These are phyloP conservation scores for Zoanthus sansibaricus DNA, from an alignment of 92 coral and sea anemone genomes.

Conservation along the genomic window DNA sequence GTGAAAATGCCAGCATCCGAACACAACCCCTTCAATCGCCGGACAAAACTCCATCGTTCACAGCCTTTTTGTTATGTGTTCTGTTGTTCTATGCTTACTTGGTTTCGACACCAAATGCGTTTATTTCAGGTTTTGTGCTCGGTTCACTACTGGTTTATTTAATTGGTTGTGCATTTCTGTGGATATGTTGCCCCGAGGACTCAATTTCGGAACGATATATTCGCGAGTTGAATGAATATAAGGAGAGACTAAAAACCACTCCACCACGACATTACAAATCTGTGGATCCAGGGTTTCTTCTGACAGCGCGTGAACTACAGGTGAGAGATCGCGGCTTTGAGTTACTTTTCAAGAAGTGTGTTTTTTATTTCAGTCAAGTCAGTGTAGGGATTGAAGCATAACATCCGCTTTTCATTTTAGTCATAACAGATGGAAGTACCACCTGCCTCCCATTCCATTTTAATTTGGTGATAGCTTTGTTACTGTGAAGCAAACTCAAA, in stretches of 20 bases:
- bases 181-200: constrained; percentile 93
- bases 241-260: constrained; percentile 58
- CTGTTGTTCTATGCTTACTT: constrained; percentile 70
- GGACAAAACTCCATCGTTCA: constrained; percentile 69
- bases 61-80: constrained; percentile 70
- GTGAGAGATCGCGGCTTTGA: constrained; percentile 49
- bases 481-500: neutral
- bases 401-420: neutral
- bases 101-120: constrained; percentile 77
- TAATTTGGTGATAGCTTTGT: constrained; percentile 1
- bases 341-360: neutral
- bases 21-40: constrained; percentile 8
- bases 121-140: constrained; percentile 78
- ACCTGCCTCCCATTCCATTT: constrained; percentile 35
- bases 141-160: constrained; percentile 82
- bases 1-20: constrained; percentile 52
- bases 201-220: constrained; percentile 84
- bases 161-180: constrained; percentile 82
- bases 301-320: constrained; percentile 74
- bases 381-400: neutral
- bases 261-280: constrained; percentile 59
- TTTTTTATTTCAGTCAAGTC: neutral
- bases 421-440: constrained; percentile 7
- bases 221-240: constrained; percentile 81
- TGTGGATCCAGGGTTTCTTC: constrained; percentile 74